Evolutionary conservation across 30 jellyfish, hydroid and myxozoan genomes (phyloP).

Genomic region (Cassiopea xamachana): DNA sequence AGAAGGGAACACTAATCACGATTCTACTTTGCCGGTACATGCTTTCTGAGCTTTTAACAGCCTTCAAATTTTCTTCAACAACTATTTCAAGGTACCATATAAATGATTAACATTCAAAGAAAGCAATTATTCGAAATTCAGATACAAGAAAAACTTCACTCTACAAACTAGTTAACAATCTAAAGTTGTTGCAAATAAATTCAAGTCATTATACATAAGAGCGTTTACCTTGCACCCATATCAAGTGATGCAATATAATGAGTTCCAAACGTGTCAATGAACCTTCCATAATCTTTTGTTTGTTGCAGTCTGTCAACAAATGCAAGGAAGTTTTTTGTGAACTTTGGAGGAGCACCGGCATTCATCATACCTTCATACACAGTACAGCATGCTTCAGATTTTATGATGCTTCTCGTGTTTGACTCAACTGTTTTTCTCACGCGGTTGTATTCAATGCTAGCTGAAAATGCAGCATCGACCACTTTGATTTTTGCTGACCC

Average conservation of each 20-base stretch:
- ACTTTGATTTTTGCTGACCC: conserved; percentile 24
- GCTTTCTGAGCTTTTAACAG: no score
- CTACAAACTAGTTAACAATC: no score
- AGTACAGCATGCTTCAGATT: conserved; percentile 47
- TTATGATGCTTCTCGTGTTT: conserved; percentile 36
- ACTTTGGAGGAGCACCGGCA: conserved; percentile 47
- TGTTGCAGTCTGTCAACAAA: background rate
- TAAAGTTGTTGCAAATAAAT: no score
- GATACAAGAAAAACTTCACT: no score
- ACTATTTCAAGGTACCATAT: no score
- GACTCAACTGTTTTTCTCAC: conserved; percentile 7
- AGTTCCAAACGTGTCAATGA: conserved; percentile 55
- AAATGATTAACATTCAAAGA: no score
- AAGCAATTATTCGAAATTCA: no score
- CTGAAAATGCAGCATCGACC: conserved; percentile 57
- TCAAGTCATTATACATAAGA: background rate
- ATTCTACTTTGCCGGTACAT: no score
- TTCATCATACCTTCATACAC: conserved; percentile 29
- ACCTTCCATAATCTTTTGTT: background rate
- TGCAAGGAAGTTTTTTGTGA: conserved; percentile 25
- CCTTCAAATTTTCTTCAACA: no score
- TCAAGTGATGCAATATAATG: conserved; percentile 25
- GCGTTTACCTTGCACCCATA: conserved; percentile 60
- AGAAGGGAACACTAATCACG: no score
- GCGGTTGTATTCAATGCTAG: conserved; percentile 57